These are phyloP conservation scores for Saimiri boliviensis DNA, from an alignment of 2,113 vertebrate species.

Conservation along the genomic window DNA sequence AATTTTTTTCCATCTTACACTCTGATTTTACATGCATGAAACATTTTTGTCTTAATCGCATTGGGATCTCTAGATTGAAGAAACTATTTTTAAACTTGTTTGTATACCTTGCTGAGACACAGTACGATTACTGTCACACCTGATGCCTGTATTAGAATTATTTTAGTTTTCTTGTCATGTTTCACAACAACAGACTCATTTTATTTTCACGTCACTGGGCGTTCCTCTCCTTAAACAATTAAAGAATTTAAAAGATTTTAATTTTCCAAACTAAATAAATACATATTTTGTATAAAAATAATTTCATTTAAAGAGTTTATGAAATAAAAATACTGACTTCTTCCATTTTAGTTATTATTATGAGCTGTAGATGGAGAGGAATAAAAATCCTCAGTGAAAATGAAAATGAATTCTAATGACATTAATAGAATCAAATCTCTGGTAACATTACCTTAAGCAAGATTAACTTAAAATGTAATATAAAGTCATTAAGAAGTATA, in stretches of 20 bases:
- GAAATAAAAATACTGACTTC: conserved; percentile 34
- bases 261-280: conserved; percentile 18
- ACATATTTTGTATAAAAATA: background rate
- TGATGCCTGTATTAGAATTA: background rate
- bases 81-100: background rate
- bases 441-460: background rate
- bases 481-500: background rate
- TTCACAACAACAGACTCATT: background rate
- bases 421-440: background rate
- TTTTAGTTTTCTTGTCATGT: background rate
- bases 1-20: background rate
- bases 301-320: background rate
- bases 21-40: background rate
- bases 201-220: background rate
- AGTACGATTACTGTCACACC: background rate
- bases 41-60: background rate
- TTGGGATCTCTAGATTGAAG: background rate
- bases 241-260: background rate
- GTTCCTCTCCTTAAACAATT: background rate
- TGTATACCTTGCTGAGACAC: background rate
- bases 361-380: background rate
- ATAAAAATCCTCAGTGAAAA: background rate
- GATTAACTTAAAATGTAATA: background rate
- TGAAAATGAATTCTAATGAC: background rate
- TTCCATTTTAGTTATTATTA: background rate